These are phyloP conservation scores for Oreocharis arfaki DNA, from an alignment of 2,113 vertebrate genomes.

Conservation along the genomic window DNA sequence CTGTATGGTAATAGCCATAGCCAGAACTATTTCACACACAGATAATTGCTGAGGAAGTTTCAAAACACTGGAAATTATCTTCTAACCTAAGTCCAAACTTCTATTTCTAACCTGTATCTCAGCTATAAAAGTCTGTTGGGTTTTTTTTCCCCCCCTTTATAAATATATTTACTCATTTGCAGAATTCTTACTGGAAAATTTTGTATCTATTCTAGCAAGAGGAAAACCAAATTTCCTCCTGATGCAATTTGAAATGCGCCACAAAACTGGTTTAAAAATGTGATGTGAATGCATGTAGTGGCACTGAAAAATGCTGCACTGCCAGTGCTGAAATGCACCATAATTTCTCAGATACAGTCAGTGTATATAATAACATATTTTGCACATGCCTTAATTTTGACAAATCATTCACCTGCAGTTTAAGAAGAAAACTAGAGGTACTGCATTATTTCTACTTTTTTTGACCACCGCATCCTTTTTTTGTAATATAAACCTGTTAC, in stretches of 20 bases:
- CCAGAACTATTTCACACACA: background rate
- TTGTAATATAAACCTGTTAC: background rate
- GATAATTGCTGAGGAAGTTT: background rate
- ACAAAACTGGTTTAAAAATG: background rate
- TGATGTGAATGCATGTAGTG: fast-evolving
- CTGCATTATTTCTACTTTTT: background rate
- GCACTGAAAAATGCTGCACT: background rate
- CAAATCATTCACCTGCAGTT: background rate
- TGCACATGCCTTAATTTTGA: background rate
- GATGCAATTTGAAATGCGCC: background rate
- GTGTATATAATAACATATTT: background rate
- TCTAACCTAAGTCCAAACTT: background rate
- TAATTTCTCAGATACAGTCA: background rate
- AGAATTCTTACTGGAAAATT: background rate
- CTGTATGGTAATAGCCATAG: background rate
- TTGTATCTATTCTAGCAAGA: background rate
- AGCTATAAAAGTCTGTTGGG: background rate
- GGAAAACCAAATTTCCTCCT: background rate
- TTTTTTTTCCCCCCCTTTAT: background rate
- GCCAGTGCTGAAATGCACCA: background rate
- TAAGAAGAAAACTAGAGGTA: background rate
- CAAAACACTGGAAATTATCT: background rate
- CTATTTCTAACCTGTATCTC: background rate
- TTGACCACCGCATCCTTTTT: fast-evolving
- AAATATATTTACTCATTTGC: background rate